These are phyloP conservation scores for Pristionchus mayeri DNA, from an alignment of 2,888 invertebrate genomes.

Conservation along the genomic window DNA sequence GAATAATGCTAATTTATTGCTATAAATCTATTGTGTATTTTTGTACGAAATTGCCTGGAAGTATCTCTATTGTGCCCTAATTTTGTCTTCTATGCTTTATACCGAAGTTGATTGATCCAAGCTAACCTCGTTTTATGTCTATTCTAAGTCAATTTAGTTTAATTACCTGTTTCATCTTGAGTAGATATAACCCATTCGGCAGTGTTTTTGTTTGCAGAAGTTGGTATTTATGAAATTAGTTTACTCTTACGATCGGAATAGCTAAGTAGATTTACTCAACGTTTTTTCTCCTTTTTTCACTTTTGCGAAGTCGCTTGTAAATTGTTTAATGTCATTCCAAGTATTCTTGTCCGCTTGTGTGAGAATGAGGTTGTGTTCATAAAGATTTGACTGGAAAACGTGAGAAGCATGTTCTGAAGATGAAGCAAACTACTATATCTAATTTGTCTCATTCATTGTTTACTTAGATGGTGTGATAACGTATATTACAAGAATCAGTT, in stretches of 20 bases:
- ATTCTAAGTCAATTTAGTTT: neutral
- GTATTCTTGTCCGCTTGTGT: neutral
- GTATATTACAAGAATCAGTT: too few species aligned
- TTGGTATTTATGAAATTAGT: neutral
- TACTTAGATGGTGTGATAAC: too few species aligned
- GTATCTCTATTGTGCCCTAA: neutral
- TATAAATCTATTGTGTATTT: neutral
- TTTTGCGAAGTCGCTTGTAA: constrained; percentile 11
- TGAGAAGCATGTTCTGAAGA: too few species aligned
- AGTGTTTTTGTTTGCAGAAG: neutral
- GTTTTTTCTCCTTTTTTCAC: neutral
- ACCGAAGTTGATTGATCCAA: neutral
- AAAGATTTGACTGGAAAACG: neutral
- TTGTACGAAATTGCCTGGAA: neutral
- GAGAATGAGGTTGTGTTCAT: neutral
- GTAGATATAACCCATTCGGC: neutral
- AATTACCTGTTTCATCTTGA: neutral
- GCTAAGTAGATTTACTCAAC: neutral
- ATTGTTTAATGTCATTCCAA: neutral
- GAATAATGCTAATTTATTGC: constrained; percentile 17
- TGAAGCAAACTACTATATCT: too few species aligned
- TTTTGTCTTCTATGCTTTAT: neutral
- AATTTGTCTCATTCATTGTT: too few species aligned
- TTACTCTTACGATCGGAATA: too few species aligned
- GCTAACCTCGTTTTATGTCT: neutral